Base-by-base conservation (phyloP, 2,797 vertebrate species). In the Lagocephalus sceleratus region DNA sequence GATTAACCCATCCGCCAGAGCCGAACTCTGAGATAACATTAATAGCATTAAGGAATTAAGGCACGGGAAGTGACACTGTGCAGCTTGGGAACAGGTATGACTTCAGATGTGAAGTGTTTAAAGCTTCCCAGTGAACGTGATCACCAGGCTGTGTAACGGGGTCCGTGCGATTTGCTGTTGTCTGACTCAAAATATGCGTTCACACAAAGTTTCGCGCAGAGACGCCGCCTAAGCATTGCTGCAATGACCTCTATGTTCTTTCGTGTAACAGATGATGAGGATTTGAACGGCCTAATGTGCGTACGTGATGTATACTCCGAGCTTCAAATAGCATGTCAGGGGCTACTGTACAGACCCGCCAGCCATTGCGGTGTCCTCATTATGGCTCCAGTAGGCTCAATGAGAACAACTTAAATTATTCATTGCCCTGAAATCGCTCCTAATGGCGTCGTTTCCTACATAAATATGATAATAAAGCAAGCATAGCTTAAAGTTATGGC, bases 241-340 rank as follows among this genome's bases (percentile, higher is more conserved):
- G 16, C 16, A 42, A 19, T 2, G n/a, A 17, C 16, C 5, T 8
- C 6, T n/a, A 41, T 5, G 39, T 6, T 3, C 1, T n/a, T 5
- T 41, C 2, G n/a, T 5, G 10, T n/a, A 6, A n/a, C 17, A 19
- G 17, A 42, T 42, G 15, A 42, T 42, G 17, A 42, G 17, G 7
- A 42, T 42, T 7, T n/a, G 17, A 16, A 19, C 40, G 5, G 2
- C 43, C 10, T 29, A 11, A 40, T 20, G 19, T 55, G 47, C 43
- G 17, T 56, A 20, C 51, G 20, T 43, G 9, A 42, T 44, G 19
- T 44, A 32, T 46, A 32, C 11, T 35, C 11, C 49, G 38, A 20
- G 32, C 46, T 58, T 63, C 44, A 61, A 54, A 51, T 46, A 47
- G 38, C 44, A 47, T 64, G 66, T 62, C 63, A 17, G 44, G 53